Evolutionary conservation across 2,888 invertebrate genomes (phyloP), one percentile per base, ranked within the genome.

Genomic region (Bombylius discolor): DNA sequence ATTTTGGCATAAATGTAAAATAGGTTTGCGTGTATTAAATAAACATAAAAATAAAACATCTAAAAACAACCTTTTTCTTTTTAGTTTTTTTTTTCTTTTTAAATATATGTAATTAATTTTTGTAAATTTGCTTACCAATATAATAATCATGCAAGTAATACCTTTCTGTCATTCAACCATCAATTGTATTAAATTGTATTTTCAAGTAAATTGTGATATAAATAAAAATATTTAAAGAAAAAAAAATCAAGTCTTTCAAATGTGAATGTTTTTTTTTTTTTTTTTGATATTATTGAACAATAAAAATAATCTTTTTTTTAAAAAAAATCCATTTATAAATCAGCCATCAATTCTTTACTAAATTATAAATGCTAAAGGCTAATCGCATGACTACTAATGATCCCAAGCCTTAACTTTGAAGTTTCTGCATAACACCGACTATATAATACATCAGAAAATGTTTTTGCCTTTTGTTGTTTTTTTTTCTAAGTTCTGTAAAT

Each of bases 91-190:
- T 23, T 23, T 23, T 23, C 3, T 23, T 23, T 23, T 50, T 34
- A 49, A 50, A 50, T 44, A 32, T 50, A 49, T 55, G 51, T 55
- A 55, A 55, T 55, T 55, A 55, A 55, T 55, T 23, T 23, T 23
- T 50, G 55, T 45, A 31, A 46, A 55, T 55, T 55, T 55, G 50
- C 51, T 50, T 51, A 47, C 47, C 55, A 55, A 23, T 23, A 23
- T 23, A 23, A 23, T 23, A 23, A 51, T 55, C 55, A 47, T 47
- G 55, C 54, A 54, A 46, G 55, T 51, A 55, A 50, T 49, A 32
- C 46, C 47, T 36, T 49, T 46, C 45, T 23, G 44, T 23, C 36
- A 36, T 36, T 36, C 36, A 36, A 36, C 36, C 36, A 36, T 36
- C 36, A 36, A 9, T 36, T 23, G 23, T 23, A 23, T 23, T 23